These are phyloP conservation scores for Amblyopsis hoosieri DNA, from an alignment of 2,797 vertebrate species.

Conservation along the genomic window DNA sequence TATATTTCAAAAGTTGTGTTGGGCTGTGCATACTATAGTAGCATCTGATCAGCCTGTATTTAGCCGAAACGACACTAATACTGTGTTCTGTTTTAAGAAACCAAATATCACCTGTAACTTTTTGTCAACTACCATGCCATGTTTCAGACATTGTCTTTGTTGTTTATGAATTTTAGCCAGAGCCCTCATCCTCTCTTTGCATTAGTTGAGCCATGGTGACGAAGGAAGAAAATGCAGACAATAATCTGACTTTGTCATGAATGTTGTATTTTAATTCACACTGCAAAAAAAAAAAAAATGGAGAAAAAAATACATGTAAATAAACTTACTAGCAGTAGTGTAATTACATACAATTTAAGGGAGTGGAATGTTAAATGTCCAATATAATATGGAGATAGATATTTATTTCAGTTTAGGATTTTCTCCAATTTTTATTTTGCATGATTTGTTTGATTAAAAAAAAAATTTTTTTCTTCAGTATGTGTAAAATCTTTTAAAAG, in stretches of 20 bases:
- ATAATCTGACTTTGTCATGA: constrained; percentile 59
- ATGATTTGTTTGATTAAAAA: constrained; percentile 65
- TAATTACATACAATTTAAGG: constrained; percentile 62
- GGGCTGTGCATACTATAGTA: constrained; percentile 21
- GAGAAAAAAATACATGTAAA: constrained; percentile 66
- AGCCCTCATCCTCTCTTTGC: constrained; percentile 31
- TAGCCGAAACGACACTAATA: constrained; percentile 54
- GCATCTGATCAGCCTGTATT: constrained; percentile 10
- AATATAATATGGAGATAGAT: constrained; percentile 73
- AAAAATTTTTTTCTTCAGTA: constrained; percentile 29
- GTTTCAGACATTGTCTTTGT: constrained; percentile 38
- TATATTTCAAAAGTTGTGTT: constrained; percentile 46
- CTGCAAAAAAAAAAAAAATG: constrained; percentile 39
- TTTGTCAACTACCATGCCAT: constrained; percentile 49
- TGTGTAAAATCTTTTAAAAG: constrained; percentile 82
- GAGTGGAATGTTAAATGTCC: constrained; percentile 68
- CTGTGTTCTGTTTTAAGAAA: constrained; percentile 56
- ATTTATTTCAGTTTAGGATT: constrained; percentile 86
- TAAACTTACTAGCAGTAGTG: constrained; percentile 47
- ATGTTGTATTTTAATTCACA: constrained; percentile 49
- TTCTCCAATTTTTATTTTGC: constrained; percentile 70
- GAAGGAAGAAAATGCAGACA: constrained; percentile 40
- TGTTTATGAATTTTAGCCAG: constrained; percentile 71
- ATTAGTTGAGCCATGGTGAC: constrained; percentile 36
- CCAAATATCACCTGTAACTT: constrained; percentile 55